Percentiles rank a stretch among this genome's conserved stretches.
Conservation (phyloP, 2,888 invertebrate species). For the Argyresthia albistria region DNA sequence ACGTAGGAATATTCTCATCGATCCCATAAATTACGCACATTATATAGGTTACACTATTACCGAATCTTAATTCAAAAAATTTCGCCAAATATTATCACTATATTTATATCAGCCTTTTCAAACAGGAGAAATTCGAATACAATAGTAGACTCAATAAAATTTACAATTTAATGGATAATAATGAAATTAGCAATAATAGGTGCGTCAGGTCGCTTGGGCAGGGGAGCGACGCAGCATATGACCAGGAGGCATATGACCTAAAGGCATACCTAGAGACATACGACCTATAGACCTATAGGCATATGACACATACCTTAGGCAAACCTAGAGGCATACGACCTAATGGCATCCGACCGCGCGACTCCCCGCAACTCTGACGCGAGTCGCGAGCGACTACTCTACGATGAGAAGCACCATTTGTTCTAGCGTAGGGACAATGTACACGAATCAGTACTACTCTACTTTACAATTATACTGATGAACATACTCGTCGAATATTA, state of each 20-base stretch:
- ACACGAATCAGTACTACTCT: conserved; percentile 57
- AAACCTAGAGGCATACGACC: neutral
- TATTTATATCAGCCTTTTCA: conserved; percentile 67
- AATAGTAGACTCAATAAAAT: conserved; percentile 57
- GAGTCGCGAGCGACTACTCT: conserved; percentile 38
- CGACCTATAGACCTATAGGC: neutral
- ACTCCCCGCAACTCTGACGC: neutral
- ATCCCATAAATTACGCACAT: neutral
- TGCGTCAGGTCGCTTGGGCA: neutral
- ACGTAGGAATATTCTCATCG: conserved; percentile 22
- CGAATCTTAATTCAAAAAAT: conserved; percentile 37
- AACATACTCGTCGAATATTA: conserved; percentile 51
- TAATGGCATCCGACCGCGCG: neutral
- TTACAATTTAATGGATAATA: conserved; percentile 12
- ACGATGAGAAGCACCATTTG: conserved; percentile 71
- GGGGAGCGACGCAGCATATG: neutral
- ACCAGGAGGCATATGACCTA: neutral
- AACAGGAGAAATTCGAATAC: conserved; percentile 66
- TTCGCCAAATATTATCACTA: conserved; percentile 58
- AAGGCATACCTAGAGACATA: neutral
- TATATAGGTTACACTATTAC: conserved; percentile 12
- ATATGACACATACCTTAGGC: neutral
- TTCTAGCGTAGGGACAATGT: conserved; percentile 72
- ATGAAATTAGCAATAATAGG: neutral
- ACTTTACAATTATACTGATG: conserved; percentile 54